Evolutionary conservation across 2,797 vertebrate genomes (phyloP).

Genomic region (Picus viridis): DNA sequence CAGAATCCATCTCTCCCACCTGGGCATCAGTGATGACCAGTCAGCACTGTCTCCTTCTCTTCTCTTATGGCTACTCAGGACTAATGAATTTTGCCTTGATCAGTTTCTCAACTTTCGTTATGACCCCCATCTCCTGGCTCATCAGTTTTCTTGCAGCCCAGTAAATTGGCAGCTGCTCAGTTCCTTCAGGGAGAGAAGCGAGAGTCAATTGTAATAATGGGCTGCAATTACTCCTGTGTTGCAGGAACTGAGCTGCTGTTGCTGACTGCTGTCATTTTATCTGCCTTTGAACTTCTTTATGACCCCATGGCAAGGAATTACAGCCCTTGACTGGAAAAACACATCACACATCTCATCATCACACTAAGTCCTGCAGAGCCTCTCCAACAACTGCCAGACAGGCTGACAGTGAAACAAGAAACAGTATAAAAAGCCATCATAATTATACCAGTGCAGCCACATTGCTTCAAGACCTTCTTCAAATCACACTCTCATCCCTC

Average conservation of each 20-base stretch:
- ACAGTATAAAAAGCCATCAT: background rate
- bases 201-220: constrained; percentile 58
- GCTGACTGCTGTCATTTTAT: constrained; percentile 65
- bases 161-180: constrained; percentile 56
- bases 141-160: constrained; percentile 44
- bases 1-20: background rate
- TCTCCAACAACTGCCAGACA: background rate
- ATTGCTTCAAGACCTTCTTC: background rate
- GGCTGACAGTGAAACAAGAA: background rate
- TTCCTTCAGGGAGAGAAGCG: constrained; percentile 39
- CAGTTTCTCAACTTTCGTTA: constrained; percentile 17
- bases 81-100: constrained; percentile 57
- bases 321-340: constrained; percentile 22
- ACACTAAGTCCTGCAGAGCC: background rate
- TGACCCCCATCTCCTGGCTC: constrained; percentile 42
- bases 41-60: background rate
- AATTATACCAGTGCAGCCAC: background rate
- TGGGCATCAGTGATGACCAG: background rate
- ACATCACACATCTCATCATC: background rate
- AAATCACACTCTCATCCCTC: background rate
- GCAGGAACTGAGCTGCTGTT: constrained; percentile 40
- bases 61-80: background rate
- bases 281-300: constrained; percentile 57
- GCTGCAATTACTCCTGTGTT: constrained; percentile 57
- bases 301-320: constrained; percentile 46